Base-by-base conservation (phyloP, 1,140 invertebrate genomes). In the Trichonephila inaurata region DNA sequence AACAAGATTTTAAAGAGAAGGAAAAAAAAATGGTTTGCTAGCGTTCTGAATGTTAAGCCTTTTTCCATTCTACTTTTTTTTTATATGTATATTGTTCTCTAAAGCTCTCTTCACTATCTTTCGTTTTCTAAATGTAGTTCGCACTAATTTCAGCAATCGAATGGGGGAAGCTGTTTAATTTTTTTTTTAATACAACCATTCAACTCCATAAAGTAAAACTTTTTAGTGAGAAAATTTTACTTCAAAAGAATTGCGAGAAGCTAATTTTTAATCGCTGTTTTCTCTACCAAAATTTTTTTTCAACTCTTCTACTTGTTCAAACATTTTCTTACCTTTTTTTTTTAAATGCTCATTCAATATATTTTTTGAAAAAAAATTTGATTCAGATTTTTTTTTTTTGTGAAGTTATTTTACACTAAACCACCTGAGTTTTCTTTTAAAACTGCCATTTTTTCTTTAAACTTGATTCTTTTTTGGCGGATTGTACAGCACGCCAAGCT, bases 221-320 rank as follows among this genome's bases (percentile, higher is more conserved):
- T 89, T 89, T 89, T 89, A 89, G 60, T 19, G 61, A 61, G 64
- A 61, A 64, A 69, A 21, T 69, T 64, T 40, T 69, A 69, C 40
- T 89, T 64, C 33, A 89, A 66, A 33, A 89, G 28, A 89, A 40
- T 72, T 12, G 66, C 0, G 66, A 40, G 33, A 89, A 69, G 87
- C 33, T 89, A 89, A 89, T 89, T 89, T 89, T 89, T 89, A 89
- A 89, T 69, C 64, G 62, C 28, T 24, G 61, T 89, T 89, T 89
- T 18, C 61, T 18, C 28, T 18, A 19, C 21, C 62, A 10, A 12
- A n/a, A 16, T 72, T 10, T 24, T 69, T 69, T 69, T n/a, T n/a
- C 19, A 21, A 21, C 21, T 24, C n/a, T 72, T 16, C 24, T 72
- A 10, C 24, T 72, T 72, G 66, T 72, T 72, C 66, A 72, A 72